Base-by-base conservation (phyloP, 2,888 invertebrate genomes). In the Mimumesa dahlbomi region DNA sequence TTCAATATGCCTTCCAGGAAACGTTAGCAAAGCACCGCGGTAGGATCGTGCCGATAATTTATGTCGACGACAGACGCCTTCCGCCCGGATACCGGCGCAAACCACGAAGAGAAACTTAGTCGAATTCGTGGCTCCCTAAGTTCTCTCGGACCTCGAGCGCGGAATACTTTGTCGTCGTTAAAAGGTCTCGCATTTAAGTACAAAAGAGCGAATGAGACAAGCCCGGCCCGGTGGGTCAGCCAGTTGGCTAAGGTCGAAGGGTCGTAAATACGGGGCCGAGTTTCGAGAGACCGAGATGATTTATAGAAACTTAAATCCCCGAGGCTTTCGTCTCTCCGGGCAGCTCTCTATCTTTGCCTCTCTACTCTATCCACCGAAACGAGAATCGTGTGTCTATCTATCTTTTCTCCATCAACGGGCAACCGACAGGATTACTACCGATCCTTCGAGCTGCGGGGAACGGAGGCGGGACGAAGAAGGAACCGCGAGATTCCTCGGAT, bases 291-390 rank as follows among this genome's bases (percentile, higher is more conserved):
- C 82, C 78, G 64, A 82, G 79, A 88, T 89, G 89, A 89, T 89
- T 89, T 89, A 89, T 88, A 86, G 88, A 88, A 88, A 87, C 85
- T 83, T 86, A 85, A 85, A 84, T 85, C 82, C 83, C 83, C 73
- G 76, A 78, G 82, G 82, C 81, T 58, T 66, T 62, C 67, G 61
- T 74, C 75, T 73, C 73, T 46, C 62, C 62, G 65, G 58, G 58
- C 68, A 53, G 57, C 59, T 77, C 36, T 76, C 50, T 66, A 31
- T 38, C 54, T 49, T 19, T 31, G 57, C 31, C 49, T 63, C 48
- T 56, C 54, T 70, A 56, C 62, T 46, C 43, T n/a, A 76, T 42
- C 72, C 52, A 52, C 62, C 67, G 64, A 70, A 73, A 72, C 59
- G 70, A 67, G 54, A 54, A 46, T 21, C 29, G 66, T n/a, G 64